Evolutionary conservation across 2,113 vertebrate genomes (phyloP).

Genomic region (Poeciliopsis occidentalis): DNA sequence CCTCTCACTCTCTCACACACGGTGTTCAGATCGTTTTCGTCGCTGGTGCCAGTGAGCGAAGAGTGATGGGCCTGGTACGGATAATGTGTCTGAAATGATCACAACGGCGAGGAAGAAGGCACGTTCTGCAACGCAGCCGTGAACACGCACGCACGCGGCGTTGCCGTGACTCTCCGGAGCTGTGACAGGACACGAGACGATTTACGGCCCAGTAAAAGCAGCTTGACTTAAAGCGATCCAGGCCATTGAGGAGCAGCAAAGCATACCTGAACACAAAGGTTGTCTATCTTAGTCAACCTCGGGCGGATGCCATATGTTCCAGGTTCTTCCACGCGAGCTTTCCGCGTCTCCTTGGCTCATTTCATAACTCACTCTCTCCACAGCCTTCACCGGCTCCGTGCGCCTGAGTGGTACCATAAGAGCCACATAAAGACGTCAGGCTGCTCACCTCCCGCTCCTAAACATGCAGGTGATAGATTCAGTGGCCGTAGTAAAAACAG

Average conservation of each 20-base stretch:
- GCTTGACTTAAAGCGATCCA: conserved; percentile 52
- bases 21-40: conserved; percentile 33
- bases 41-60: conserved; percentile 30
- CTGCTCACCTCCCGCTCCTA: conserved; percentile 32
- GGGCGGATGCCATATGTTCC: conserved; percentile 54
- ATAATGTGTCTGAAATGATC: conserved; percentile 34
- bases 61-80: conserved; percentile 18
- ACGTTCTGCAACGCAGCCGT: conserved; percentile 18
- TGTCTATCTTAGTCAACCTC: conserved; percentile 53
- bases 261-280: conserved; percentile 56
- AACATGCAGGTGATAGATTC: conserved; percentile 56
- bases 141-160: too few relatives aligned
- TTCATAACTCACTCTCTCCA: conserved; percentile 37
- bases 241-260: conserved; percentile 44
- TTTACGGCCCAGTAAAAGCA: conserved; percentile 36
- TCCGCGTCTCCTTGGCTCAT: not conserved
- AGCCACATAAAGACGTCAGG: conserved; percentile 57
- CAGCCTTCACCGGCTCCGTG: conserved; percentile 31
- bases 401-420: conserved; percentile 40
- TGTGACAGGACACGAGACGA: too few relatives aligned
- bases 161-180: too few relatives aligned
- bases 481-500: conserved; percentile 55
- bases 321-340: conserved; percentile 9
- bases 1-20: not conserved
- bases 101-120: conserved; percentile 27